Base-by-base conservation (phyloP, 2,888 invertebrate genomes). In the Nudaria mundana region DNA sequence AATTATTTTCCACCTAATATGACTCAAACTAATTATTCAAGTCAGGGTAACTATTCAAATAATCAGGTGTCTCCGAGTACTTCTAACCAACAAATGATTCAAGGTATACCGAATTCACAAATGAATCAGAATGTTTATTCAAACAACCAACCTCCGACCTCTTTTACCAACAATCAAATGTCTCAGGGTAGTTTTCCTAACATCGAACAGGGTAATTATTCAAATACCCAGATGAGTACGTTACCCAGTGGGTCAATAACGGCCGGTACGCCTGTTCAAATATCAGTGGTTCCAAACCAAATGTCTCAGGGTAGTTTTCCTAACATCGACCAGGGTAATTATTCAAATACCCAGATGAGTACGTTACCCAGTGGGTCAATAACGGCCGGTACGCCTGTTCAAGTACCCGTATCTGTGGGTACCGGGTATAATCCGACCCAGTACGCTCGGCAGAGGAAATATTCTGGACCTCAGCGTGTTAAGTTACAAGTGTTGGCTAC, bases 401-500 rank as follows among this genome's bases (percentile, higher is more conserved):
- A 33, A 31, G 30, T 28, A 13, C 28, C 41, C 5, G 30, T 32
- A 0, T 30, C 71, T 2, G 69, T 78, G 3, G 76, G 83, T 0
- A 76, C 77, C 26, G 52, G 34, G 30, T 62, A 59, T 30, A 65
- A 58, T 37, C 57, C 62, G 16, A 50, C 50, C 7, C 72, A 76
- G 39, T 78, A 77, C 60, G 52, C 63, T 12, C 67, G 81, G 10
- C 87, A 85, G 41, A 81, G 91, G 51, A 92, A 91, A 62, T 91
- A 90, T 54, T 90, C 91, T n/a, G 92, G 83, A 54, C 91, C 87
- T 36, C 90, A 78, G 63, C 77, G 89, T 3, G 75, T 82, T 37
- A 88, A 89, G 47, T 64, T 83, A 25, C 88, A 85, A 63, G 82
- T 80, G 57, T 58, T 89, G 56, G 86, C 95, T 30, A 94, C 94